Base-by-base conservation (phyloP, 2,113 vertebrate species). In the Grus americana region DNA sequence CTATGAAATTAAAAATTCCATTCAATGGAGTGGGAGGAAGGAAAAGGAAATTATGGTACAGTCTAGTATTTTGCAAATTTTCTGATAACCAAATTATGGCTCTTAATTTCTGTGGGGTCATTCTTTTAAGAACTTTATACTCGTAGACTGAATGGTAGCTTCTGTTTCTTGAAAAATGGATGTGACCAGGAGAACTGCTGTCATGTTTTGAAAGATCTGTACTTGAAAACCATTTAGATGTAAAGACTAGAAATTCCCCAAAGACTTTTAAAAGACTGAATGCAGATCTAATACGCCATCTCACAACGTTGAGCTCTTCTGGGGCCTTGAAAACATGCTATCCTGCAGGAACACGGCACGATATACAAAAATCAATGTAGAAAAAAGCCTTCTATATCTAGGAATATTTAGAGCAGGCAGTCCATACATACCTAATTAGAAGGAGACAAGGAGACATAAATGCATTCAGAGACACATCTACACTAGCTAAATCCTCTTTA, bases 1-100 rank as follows among this genome's bases (percentile, higher is more conserved):
- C 5, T 66, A 55, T n/a, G 8, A 97, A 95, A 91, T 67, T 54
- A 78, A 79, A 96, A 96, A 91, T 72, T 27, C 9, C 36, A 58
- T 89, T 70, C 62, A 86, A 13, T 87, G n/a, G 32, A 90, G 50
- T 4, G 11, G 34, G 2, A 38, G 44, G 57, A 59, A 63, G 21
- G 24, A 92, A 67, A 61, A 93, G 32, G 26, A 81, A 40, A 63
- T 73, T 88, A 40, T 9, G 24, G 2, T 34, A 82, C 32, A 71
- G 12, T 4, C 8, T 26, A 50, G 3, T 23, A 38, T 67, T 96
- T 86, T 59, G 57, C 46, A 80, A 75, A 79, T 47, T 38, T 58
- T 91, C 21, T 47, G 15, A 65, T 75, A 95, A 86, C 3, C 4
- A 89, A 85, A 8, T 52, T 90, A 76, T 20, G 15, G 72, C 44